phyloP scores from a whole-genome alignment of 2,888 invertebrate genomes.

The Cerastoderma edule region DNA sequence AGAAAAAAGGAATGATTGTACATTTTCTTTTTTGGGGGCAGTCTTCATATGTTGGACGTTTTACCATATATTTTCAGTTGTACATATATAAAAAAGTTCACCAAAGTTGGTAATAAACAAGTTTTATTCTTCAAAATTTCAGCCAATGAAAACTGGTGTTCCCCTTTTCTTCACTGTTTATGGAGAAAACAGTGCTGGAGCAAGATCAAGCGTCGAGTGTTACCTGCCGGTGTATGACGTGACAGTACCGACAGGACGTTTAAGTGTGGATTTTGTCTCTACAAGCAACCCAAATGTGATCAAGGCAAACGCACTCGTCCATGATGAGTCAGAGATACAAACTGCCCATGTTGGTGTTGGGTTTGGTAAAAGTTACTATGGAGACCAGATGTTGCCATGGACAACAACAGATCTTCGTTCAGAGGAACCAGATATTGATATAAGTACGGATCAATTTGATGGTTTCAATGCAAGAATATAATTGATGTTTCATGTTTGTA shows the following conservation, averaged over 20 bases:
- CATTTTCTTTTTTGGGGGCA: no score
- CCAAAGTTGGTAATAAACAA: no score
- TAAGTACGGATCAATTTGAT: no score
- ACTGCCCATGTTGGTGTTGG: slow-evolving; percentile 44
- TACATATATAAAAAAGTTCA: no score
- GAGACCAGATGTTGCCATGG: slow-evolving; percentile 61
- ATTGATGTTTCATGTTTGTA: no score
- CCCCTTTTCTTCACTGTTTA: slow-evolving; percentile 68
- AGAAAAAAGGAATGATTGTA: no score
- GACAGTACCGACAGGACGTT: slow-evolving; percentile 66
- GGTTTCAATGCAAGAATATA: no score
- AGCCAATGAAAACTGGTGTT: slow-evolving; percentile 44
- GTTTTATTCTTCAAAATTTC: slow-evolving; percentile 17
- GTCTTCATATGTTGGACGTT: no score
- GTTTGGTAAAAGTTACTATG: slow-evolving; percentile 55
- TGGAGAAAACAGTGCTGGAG: slow-evolving; percentile 69
- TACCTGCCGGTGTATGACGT: slow-evolving; percentile 67
- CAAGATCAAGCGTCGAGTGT: slow-evolving; percentile 61
- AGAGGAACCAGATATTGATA: slow-evolving; percentile 3
- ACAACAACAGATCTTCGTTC: slow-evolving; percentile 15
- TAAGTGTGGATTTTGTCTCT: slow-evolving; percentile 59
- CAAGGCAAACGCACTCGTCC: slow-evolving; percentile 60
- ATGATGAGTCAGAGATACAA: slow-evolving; percentile 65
- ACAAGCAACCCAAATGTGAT: slow-evolving; percentile 67
- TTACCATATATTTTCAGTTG: no score